Evolutionary conservation across 2,797 vertebrate genomes (phyloP), one percentile per base, ranked within the genome.

Genomic region (Sparidentex hasta): DNA sequence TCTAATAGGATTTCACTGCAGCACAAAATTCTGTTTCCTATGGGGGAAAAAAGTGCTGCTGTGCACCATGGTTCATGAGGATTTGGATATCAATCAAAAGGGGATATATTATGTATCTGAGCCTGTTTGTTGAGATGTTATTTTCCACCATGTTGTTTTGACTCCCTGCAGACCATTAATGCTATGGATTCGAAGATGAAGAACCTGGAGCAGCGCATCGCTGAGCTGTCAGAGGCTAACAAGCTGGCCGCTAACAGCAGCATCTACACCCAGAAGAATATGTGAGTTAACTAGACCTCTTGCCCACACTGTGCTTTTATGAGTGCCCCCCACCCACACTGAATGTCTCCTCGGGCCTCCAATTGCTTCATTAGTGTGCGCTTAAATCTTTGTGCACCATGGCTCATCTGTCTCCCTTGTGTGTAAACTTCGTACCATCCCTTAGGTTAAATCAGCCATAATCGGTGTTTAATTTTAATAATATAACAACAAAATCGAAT

Each of bases 141-240:
- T 71, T 59, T 59, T 59, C 17, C 18, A 29, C 20, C 43, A 23
- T 63, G 21, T 65, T 67, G 5, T 65, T 78, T 92, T 68, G 4
- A 65, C 64, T 52, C 79, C 62, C 58, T 62, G 25, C 51, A 99
- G 98, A 99, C 98, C 93, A 98, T 99, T 94, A 99, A 98, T 88
- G 98, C 98, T 41, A 98, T 99, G 98, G 98, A 99, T 92, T 99
- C 98, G 1, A 99, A 99, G 94, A 98, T 99, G 94, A 97, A 97
- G 92, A 99, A 97, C 84, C 93, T 99, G 94, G 98, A 99, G 91
- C 98, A 99, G 92, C 97, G 98, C 79, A 98, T 99, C 57, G 95
- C 96, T 68, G 98, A 99, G 89, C 88, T 99, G 84, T 99, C 98
- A 1, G 98, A 99, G 92, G 98, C 98, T 87, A 99, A 99, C 93